Evolutionary conservation across 2,113 vertebrate genomes (phyloP).

Genomic region (Cynocephalus volans): DNA sequence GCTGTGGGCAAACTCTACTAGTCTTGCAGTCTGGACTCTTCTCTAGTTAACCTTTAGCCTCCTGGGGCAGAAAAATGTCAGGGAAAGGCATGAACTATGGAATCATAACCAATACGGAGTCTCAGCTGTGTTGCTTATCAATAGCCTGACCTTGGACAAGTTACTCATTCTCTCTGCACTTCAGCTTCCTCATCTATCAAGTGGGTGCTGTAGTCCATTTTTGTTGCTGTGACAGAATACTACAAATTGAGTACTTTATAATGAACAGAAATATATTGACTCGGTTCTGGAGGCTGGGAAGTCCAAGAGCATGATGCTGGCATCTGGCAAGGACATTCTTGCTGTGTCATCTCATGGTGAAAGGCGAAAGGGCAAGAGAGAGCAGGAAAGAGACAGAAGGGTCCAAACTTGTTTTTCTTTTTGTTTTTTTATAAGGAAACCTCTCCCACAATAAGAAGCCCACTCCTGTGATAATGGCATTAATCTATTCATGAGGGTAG

Average conservation of each 20-base stretch:
- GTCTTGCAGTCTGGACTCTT: neutral
- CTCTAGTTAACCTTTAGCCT: neutral
- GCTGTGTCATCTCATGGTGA: too few relatives aligned
- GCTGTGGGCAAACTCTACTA: neutral
- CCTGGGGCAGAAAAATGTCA: neutral
- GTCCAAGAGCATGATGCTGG: neutral
- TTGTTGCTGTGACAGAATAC: neutral
- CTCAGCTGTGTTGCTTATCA: neutral
- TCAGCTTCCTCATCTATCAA: neutral
- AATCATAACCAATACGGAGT: neutral
- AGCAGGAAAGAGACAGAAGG: neutral
- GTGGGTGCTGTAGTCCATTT: neutral
- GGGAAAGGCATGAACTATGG: neutral
- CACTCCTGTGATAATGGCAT: neutral
- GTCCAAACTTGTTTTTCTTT: neutral
- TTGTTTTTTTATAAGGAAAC: neutral
- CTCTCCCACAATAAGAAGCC: too few relatives aligned
- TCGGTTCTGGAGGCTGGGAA: neutral
- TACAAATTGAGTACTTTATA: neutral
- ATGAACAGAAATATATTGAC: neutral
- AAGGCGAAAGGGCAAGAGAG: neutral
- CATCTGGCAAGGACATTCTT: neutral
- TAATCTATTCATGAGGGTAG: neutral
- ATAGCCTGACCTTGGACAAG: neutral
- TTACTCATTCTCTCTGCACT: neutral